phyloP scores from a whole-genome alignment of 2,888 invertebrate species.

The Coelinius sp. region DNA sequence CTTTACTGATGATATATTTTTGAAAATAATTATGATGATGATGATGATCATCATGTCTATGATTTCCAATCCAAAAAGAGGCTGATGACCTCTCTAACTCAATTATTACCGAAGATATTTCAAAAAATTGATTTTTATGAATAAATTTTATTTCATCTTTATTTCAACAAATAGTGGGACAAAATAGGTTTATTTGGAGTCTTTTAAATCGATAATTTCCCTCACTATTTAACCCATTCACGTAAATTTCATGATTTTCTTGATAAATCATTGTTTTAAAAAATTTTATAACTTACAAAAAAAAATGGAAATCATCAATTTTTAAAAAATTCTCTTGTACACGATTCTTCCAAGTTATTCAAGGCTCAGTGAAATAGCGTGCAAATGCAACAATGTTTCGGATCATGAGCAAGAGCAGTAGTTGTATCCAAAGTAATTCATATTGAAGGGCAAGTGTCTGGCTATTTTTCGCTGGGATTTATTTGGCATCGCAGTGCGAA shows the following conservation, averaged over 20 bases:
- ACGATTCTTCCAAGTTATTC: neutral
- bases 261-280: too few relatives aligned
- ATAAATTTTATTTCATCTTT: neutral
- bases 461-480: slow-evolving; percentile 6
- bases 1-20: too few relatives aligned
- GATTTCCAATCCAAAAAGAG: neutral
- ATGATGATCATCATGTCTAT: neutral
- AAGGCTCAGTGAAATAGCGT: neutral
- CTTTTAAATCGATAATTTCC: neutral
- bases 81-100: neutral
- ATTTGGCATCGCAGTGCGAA: neutral
- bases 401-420: neutral
- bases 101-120: neutral
- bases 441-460: slow-evolving; percentile 22
- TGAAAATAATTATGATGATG: too few relatives aligned
- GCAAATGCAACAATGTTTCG: slow-evolving; percentile 13
- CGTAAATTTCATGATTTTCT: too few relatives aligned
- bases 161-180: neutral
- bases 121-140: neutral
- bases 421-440: neutral
- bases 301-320: too few relatives aligned
- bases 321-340: too few relatives aligned
- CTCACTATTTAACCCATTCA: too few relatives aligned
- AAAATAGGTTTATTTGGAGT: neutral
- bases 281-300: too few relatives aligned